Base-by-base conservation (phyloP, 1,140 invertebrate species). In the Drosophila murphyi region DNA sequence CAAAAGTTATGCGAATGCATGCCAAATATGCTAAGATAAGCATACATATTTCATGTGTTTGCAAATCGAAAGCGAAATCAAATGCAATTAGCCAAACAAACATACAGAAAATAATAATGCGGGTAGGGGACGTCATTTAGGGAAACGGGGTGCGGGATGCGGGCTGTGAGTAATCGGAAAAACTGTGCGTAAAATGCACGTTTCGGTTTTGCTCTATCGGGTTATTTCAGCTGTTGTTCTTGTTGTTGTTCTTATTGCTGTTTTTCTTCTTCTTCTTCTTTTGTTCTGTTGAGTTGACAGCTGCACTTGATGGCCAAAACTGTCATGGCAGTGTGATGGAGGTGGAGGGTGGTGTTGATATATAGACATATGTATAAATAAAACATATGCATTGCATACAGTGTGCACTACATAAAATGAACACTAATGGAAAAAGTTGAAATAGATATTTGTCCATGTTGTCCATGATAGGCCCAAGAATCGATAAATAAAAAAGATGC, bases 171-270 rank as follows among this genome's bases (percentile, higher is more conserved):
- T n/a, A 43, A n/a, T n/a, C 3, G 4, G 2, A 8, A 39, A 20
- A 73, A 73, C 41, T 78, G 76, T 82, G 83, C 71, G 79, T 82
- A 79, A 86, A 86, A 76, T 86, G 82, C 82, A 82, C 82, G 83
- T 87, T 60, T 34, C n/a, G 54, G 59, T 48, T 67, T 35, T 41
- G 32, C 6, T 72, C 41, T 52, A 34, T 54, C 43, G 29, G 32
- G 28, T 60, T 69, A 7, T 76, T 72, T 82, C 85, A 82, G 79
- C 73, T 70, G 82, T 59, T 78, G 82, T 50, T 63, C 41, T 65
- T 76, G 72, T 72, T 80, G 60, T 28, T 39, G 4, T 52, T 34
- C n/a, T 43, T n/a, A 3, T 43, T 43, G 20, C 20, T 20, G 20
- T 20, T 20, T 20, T 20, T 80, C 60, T 28, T 39, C 5, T 52